phyloP scores from a whole-genome alignment of 2,797 vertebrate genomes.

The Smutsia temminckii region DNA sequence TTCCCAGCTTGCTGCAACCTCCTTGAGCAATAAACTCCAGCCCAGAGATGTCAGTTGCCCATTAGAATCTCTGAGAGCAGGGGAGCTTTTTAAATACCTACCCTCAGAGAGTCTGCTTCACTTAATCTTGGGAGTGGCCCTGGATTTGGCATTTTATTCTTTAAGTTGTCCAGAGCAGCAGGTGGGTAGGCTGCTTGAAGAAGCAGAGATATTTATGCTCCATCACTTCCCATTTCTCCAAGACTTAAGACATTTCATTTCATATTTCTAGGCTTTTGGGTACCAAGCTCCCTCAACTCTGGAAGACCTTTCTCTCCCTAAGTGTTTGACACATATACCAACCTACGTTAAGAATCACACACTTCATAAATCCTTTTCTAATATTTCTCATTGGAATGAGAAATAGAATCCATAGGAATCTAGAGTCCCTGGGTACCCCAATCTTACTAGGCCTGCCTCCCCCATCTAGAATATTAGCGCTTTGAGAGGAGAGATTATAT shows the following conservation, averaged over 20 bases:
- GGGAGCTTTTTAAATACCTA: background rate
- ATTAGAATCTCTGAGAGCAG: background rate
- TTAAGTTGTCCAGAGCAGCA: background rate
- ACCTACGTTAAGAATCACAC: background rate
- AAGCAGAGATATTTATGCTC: background rate
- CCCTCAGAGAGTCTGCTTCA: background rate
- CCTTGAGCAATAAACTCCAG: background rate
- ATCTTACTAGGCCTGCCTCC: background rate
- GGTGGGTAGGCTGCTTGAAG: background rate
- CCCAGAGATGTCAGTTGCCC: background rate
- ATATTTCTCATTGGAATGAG: background rate
- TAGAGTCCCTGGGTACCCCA: background rate
- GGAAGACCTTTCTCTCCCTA: background rate
- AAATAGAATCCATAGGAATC: background rate
- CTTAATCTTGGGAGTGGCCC: background rate
- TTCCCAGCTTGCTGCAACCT: background rate
- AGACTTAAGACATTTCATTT: background rate
- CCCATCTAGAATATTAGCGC: background rate
- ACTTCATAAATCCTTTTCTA: background rate
- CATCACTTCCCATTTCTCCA: background rate
- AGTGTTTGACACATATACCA: background rate
- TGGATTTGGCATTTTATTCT: background rate
- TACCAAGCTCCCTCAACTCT: background rate
- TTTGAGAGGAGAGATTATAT: background rate
- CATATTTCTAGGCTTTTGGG: background rate